These are phyloP conservation scores for Leucoraja erinaceus DNA, from an alignment of 2,113 vertebrate species.

Conservation along the genomic window DNA sequence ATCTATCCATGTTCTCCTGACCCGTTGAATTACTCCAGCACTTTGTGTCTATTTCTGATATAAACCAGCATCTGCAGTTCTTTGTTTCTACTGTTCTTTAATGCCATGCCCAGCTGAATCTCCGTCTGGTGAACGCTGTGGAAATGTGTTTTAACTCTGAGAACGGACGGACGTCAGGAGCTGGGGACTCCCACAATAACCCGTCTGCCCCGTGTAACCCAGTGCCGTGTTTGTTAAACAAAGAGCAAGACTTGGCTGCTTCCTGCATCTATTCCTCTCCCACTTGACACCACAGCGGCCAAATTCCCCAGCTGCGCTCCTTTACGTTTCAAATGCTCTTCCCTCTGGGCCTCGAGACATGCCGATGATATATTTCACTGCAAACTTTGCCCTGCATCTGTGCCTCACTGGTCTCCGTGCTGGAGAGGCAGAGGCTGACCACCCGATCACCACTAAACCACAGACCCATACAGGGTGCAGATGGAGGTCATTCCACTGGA, in stretches of 20 bases:
- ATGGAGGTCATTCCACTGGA: neutral
- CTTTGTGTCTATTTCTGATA: no score
- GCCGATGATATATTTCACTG: slow-evolving; percentile 13
- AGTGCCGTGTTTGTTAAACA: neutral
- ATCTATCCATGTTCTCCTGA: no score
- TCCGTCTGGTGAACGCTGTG: slow-evolving; percentile 7
- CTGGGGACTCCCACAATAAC: neutral
- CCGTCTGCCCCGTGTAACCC: neutral
- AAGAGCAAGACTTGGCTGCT: neutral
- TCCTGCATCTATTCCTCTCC: slow-evolving; percentile 4
- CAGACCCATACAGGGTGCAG: no score
- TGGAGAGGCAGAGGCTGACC: neutral
- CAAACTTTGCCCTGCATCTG: slow-evolving; percentile 7
- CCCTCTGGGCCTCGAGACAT: slow-evolving; percentile 6
- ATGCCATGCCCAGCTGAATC: neutral
- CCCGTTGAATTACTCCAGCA: no score
- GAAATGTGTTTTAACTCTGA: neutral
- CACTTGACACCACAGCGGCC: neutral
- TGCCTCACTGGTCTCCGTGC: neutral
- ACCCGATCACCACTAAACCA: neutral
- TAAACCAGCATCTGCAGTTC: no score
- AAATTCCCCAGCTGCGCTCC: slow-evolving; percentile 17
- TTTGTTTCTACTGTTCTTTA: no score
- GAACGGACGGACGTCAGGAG: neutral
- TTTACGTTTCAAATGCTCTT: slow-evolving; percentile 27